Conservation (phyloP, 2,797 vertebrate genomes). For the Ceryle rudis region DNA sequence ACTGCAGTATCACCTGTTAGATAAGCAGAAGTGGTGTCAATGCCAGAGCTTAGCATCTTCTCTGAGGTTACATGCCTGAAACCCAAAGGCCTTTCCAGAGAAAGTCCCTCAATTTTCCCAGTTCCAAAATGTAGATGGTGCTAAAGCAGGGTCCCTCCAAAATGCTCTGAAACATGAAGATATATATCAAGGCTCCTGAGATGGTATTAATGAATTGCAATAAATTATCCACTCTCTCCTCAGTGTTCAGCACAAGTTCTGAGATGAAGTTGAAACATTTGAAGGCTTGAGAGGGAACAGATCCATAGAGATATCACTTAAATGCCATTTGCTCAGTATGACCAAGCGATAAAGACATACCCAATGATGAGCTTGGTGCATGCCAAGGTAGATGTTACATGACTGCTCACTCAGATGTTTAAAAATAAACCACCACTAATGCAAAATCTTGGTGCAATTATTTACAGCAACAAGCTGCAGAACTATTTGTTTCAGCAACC, state of each 20-base stretch:
- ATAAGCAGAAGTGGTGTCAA: neutral
- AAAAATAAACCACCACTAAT: conserved; percentile 24
- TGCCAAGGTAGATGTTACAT: neutral
- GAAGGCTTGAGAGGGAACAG: neutral
- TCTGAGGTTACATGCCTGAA: neutral
- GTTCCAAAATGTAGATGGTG: neutral
- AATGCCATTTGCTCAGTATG: neutral
- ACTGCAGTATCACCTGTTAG: neutral
- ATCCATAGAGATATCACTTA: neutral
- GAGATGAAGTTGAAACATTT: neutral
- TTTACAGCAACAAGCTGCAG: conserved; percentile 20
- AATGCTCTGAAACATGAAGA: neutral
- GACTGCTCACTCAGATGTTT: neutral
- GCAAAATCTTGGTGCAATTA: conserved; percentile 8
- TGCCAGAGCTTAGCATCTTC: neutral
- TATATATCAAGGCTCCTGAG: neutral
- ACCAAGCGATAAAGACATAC: neutral
- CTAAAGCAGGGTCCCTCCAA: neutral
- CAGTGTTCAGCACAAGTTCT: neutral
- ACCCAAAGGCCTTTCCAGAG: neutral
- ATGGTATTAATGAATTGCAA: neutral
- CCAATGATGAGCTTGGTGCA: neutral
- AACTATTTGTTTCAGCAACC: conserved; percentile 43
- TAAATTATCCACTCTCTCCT: neutral
- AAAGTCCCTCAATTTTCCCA: neutral